Evolutionary conservation across 2,888 invertebrate genomes (phyloP), one percentile per base, ranked within the genome.

Genomic region (Phania funesta): DNA sequence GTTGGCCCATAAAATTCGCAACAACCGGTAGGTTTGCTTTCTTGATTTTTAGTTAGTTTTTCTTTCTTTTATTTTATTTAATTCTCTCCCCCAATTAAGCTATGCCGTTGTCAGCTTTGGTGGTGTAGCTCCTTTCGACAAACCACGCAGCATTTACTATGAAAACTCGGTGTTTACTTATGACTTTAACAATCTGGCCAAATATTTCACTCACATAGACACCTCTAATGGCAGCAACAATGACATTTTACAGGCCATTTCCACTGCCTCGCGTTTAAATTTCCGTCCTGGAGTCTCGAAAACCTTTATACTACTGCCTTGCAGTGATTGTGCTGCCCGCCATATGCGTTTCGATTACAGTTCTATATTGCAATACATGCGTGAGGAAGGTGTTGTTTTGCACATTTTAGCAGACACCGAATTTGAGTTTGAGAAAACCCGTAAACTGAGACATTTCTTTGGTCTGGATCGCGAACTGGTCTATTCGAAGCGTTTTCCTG

Each of bases 71-170:
- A 29, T 24, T 58, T 20, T n/a, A 22, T 32, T 64, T 22, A 6
- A 7, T 29, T 54, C 26, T 74, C n/a, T n/a, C n/a, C n/a, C n/a
- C n/a, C n/a, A n/a, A n/a, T n/a, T 52, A 20, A 95, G 96, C 85
- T 98, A 95, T 92, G 94, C 97, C 0, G 92, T 96, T 0, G 94
- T 97, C 0, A 93, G 94, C 0, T 98, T 95, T 91, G 97, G 97
- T 16, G 97, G 97, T 0, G 44, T 50, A 2, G 95, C 95, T 22
- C 94, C 96, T 41, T 95, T 93, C 88, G 93, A 94, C 60, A 91
- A 92, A 11, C 95, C 97, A 0, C 93, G 95, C 56, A 95, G 94
- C 83, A 92, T 98, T 4, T 93, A 95, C 82, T 92, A 95, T 74
- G 93, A 95, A 86, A 94, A 94, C 87, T 92, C 93, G 67, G 92